Evolutionary conservation across 2,888 invertebrate species (phyloP).

Genomic region (Dione vanillae): DNA sequence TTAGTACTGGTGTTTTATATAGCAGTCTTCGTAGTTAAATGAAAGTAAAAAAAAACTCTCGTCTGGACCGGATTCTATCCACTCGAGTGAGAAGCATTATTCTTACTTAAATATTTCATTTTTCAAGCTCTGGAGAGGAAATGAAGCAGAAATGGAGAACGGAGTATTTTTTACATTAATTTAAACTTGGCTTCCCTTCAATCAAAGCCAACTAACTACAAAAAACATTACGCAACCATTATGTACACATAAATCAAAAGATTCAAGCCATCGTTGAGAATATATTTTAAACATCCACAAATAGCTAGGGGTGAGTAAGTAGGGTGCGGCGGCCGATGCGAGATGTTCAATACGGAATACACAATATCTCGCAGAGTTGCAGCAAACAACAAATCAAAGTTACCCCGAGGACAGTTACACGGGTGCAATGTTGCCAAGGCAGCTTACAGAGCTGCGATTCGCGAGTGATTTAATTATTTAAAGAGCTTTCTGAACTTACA

Average conservation of each 20-base stretch:
- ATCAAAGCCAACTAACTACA: neutral
- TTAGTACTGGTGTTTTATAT: too few relatives aligned
- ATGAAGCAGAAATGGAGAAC: too few relatives aligned
- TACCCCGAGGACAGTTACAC: constrained; percentile 24
- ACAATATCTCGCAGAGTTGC: constrained; percentile 1
- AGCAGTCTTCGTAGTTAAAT: too few relatives aligned
- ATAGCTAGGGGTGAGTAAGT: neutral
- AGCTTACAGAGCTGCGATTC: neutral
- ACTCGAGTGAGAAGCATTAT: too few relatives aligned
- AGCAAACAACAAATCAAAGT: constrained; percentile 30
- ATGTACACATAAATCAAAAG: neutral
- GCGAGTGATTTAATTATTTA: too few relatives aligned
- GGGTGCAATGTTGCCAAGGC: constrained; percentile 27
- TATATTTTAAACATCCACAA: neutral
- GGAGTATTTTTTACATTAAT: too few relatives aligned
- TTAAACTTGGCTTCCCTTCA: too few relatives aligned
- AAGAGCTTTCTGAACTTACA: too few relatives aligned
- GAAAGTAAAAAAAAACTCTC: too few relatives aligned
- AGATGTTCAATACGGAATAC: constrained; percentile 15
- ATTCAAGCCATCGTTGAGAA: constrained; percentile 11
- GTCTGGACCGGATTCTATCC: too few relatives aligned
- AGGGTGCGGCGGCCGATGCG: constrained; percentile 8
- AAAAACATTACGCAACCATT: neutral
- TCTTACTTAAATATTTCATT: too few relatives aligned
- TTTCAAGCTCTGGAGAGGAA: too few relatives aligned